Percentiles rank a stretch among this genome's conserved stretches.
These are phyloP conservation scores for Chrysodeixis includens DNA, from an alignment of 2,888 invertebrate species.

Conservation along the genomic window DNA sequence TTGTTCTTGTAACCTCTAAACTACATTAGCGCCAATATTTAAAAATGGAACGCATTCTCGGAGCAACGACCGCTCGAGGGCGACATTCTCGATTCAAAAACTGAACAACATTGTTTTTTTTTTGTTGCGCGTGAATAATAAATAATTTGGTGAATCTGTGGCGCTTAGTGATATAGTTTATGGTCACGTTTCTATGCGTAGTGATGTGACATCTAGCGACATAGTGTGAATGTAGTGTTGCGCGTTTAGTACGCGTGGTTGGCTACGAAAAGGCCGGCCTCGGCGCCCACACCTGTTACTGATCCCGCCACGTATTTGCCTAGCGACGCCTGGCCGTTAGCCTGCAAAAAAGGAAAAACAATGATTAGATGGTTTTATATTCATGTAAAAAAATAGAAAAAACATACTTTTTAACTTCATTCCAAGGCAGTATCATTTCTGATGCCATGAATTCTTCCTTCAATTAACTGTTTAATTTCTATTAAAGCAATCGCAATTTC, in stretches of 20 bases:
- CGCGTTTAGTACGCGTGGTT: constrained; percentile 97
- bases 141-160: constrained; percentile 34
- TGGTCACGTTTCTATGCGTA: constrained; percentile 30
- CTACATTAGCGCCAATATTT: constrained; percentile 39
- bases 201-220: constrained; percentile 48
- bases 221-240: constrained; percentile 42
- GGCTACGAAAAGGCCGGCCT: constrained; percentile 96
- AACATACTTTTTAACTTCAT: too few relatives aligned
- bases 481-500: too few relatives aligned
- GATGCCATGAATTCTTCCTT: too few relatives aligned
- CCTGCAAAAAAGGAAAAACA: constrained; percentile 87
- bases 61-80: constrained; percentile 15
- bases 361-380: too few relatives aligned
- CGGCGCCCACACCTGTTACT: constrained; percentile 95
- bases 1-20: constrained; percentile 36
- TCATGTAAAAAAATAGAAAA: too few relatives aligned
- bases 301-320: constrained; percentile 98
- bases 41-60: constrained; percentile 32
- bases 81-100: constrained; percentile 29
- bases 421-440: too few relatives aligned
- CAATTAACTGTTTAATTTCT: too few relatives aligned
- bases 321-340: constrained; percentile 96
- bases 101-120: constrained; percentile 12
- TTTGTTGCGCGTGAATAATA: constrained; percentile 11
- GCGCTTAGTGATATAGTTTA: constrained; percentile 31